A percentile compares a stretch with the other conserved stretches of the same genome.
Evolutionary conservation across 1,140 invertebrate species (phyloP).

Genomic region (Reticulitermes speratus): DNA sequence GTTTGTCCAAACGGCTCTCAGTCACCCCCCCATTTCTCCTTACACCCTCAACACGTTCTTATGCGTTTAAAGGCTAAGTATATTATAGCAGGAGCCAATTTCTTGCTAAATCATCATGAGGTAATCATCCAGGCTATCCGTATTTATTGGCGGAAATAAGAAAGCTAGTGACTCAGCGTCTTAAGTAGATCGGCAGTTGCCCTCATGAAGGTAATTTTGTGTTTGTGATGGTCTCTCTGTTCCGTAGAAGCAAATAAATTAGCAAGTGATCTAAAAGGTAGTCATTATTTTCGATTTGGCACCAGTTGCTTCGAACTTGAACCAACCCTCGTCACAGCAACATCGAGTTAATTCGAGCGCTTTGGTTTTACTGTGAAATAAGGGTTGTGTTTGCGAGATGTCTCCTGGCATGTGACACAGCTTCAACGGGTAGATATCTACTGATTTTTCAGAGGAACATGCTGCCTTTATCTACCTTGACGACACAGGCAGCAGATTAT

Average conservation of each 20-base stretch:
- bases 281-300: no score
- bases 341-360: no score
- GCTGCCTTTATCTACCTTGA: no score
- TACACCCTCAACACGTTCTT: not conserved
- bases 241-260: not conserved
- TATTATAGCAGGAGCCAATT: not conserved
- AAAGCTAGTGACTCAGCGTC: not conserved
- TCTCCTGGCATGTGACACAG: no score
- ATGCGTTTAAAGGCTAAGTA: not conserved
- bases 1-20: not conserved
- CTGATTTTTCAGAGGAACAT: no score
- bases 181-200: not conserved
- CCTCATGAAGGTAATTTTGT: not conserved
- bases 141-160: not conserved
- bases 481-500: no score
- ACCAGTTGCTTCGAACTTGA: no score
- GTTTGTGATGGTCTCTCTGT: not conserved
- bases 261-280: not conserved
- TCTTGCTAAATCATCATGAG: not conserved
- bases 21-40: not conserved
- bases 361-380: no score
- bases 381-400: no score
- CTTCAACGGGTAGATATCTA: no score
- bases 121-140: not conserved
- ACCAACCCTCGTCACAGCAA: no score